Percentiles rank a stretch among this genome's conserved stretches.
These are phyloP conservation scores for Danio jaintianensis DNA, from an alignment of 2,797 vertebrate genomes.

Conservation along the genomic window DNA sequence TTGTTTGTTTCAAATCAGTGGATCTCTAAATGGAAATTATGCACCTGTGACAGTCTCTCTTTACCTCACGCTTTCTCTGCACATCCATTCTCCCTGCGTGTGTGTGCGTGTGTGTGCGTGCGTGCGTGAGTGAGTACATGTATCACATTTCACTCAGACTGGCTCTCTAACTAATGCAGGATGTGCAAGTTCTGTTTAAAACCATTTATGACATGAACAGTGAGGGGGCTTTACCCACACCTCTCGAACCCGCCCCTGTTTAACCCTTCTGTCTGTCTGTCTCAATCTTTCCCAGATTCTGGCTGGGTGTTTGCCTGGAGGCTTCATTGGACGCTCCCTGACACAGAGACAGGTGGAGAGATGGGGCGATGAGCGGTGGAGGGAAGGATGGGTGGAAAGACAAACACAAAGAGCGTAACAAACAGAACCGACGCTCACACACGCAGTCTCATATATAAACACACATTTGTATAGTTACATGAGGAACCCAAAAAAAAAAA, in stretches of 20 bases:
- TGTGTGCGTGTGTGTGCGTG: conserved; percentile 62
- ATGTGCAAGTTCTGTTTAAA: conserved; percentile 78
- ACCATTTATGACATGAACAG: conserved; percentile 74
- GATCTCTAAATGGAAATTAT: conserved; percentile 63
- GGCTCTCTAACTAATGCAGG: conserved; percentile 67
- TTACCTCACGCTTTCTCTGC: conserved; percentile 58
- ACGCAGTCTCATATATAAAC: conserved; percentile 58
- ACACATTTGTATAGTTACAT: conserved; percentile 65
- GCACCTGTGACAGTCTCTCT: conserved; percentile 56
- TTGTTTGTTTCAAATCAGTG: conserved; percentile 67
- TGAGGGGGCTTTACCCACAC: conserved; percentile 48
- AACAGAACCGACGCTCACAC: conserved; percentile 64
- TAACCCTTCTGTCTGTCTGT: conserved; percentile 14
- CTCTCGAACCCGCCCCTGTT: neutral
- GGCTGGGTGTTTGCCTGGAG: conserved; percentile 62
- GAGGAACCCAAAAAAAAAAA: conserved; percentile 65
- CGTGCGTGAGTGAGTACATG: conserved; percentile 61
- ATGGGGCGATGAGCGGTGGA: conserved; percentile 47
- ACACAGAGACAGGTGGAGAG: conserved; percentile 34
- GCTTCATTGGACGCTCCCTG: conserved; percentile 44
- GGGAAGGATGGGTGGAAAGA: conserved; percentile 53
- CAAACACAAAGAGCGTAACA: conserved; percentile 65
- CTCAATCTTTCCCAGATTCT: conserved; percentile 50
- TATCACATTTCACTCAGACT: conserved; percentile 60
- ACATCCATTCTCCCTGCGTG: conserved; percentile 58